These are phyloP conservation scores for Burhinus bistriatus DNA, from an alignment of 2,113 vertebrate species.

Conservation along the genomic window DNA sequence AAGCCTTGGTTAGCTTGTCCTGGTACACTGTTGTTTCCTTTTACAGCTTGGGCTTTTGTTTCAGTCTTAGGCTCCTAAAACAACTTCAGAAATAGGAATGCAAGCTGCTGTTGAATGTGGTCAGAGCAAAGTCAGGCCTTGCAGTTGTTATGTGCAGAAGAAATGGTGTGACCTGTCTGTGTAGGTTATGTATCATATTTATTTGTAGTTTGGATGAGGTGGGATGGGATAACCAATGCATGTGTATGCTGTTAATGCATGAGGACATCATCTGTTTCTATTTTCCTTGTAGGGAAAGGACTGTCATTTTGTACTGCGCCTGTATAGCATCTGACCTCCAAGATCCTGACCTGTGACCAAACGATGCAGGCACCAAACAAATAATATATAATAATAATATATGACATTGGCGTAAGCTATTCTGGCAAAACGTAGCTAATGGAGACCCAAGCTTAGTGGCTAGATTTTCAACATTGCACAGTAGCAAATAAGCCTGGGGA, in stretches of 20 bases:
- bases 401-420: background rate
- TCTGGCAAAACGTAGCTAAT: background rate
- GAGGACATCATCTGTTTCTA: background rate
- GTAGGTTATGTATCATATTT: background rate
- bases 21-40: background rate
- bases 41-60: background rate
- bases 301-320: background rate
- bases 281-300: background rate
- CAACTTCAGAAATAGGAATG: background rate
- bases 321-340: background rate
- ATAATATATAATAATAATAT: background rate
- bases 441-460: background rate
- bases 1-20: background rate
- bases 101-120: background rate
- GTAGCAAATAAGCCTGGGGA: background rate
- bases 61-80: background rate
- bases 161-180: background rate
- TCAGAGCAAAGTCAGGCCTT: background rate
- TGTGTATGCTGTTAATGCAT: background rate
- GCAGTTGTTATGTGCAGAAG: background rate
- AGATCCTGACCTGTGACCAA: background rate
- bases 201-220: background rate
- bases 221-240: background rate
- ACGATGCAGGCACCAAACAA: background rate
- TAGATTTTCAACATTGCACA: background rate